Percentiles rank a stretch among this genome's conserved stretches.
These are phyloP conservation scores for Chrysolina americana DNA, from an alignment of 2,888 invertebrate species.

Conservation along the genomic window DNA sequence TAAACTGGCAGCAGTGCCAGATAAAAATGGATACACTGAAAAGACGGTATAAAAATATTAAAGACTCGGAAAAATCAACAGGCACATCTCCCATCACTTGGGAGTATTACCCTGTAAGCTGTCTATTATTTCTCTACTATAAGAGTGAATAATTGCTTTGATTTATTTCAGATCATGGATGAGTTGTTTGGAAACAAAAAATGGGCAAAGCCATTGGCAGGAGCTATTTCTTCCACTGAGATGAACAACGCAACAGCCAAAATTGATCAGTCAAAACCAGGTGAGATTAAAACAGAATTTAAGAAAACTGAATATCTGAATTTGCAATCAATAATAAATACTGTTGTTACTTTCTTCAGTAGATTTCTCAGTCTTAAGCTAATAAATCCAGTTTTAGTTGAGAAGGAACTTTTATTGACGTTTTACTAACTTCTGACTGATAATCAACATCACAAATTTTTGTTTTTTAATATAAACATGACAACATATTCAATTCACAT, in stretches of 20 bases:
- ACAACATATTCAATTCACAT: no score
- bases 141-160: not conserved
- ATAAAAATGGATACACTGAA: not conserved
- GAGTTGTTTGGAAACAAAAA: not conserved
- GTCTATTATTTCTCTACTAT: not conserved
- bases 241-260: no score
- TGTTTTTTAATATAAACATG: no score
- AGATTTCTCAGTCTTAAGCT: no score
- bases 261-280: not conserved
- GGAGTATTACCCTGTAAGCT: constrained; percentile 4
- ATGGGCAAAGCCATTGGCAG: not conserved
- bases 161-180: not conserved
- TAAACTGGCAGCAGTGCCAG: constrained; percentile 4
- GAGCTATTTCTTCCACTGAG: not conserved
- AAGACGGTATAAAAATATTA: not conserved
- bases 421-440: not conserved
- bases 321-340: not conserved
- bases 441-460: not conserved
- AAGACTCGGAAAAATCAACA: not conserved
- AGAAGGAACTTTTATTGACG: no score
- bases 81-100: constrained; percentile 2
- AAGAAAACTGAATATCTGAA: not conserved
- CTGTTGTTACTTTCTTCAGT: not conserved
- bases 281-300: not conserved
- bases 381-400: no score